phyloP scores from a whole-genome alignment of 2,888 invertebrate genomes.

The Apamea anceps region DNA sequence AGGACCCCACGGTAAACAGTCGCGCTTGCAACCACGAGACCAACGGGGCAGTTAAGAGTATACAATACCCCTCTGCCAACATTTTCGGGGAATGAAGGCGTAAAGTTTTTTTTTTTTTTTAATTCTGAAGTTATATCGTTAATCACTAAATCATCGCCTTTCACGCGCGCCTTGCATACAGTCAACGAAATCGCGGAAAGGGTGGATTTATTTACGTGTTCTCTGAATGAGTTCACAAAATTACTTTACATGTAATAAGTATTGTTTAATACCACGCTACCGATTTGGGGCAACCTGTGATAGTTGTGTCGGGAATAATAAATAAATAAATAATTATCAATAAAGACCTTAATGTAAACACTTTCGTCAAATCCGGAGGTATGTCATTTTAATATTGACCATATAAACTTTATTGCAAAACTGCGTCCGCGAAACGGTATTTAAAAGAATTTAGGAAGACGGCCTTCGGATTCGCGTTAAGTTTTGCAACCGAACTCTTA shows the following conservation, averaged over 20 bases:
- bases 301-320: too few relatives aligned
- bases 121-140: too few relatives aligned
- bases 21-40: too few relatives aligned
- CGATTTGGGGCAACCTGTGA: too few relatives aligned
- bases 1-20: too few relatives aligned
- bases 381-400: slow-evolving; percentile 32
- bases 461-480: slow-evolving; percentile 46
- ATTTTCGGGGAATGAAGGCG: neutral
- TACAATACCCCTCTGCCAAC: neutral
- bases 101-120: too few relatives aligned
- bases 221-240: too few relatives aligned
- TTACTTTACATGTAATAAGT: too few relatives aligned
- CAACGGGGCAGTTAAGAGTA: neutral
- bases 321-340: neutral
- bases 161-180: too few relatives aligned
- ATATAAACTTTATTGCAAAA: slow-evolving; percentile 19
- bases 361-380: slow-evolving; percentile 8
- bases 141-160: neutral
- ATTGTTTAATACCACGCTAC: too few relatives aligned
- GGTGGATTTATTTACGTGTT: too few relatives aligned
- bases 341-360: neutral
- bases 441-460: slow-evolving; percentile 20
- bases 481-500: slow-evolving; percentile 26
- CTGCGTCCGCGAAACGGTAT: neutral
- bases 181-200: too few relatives aligned